phyloP scores from a whole-genome alignment of 1,140 invertebrate genomes.

The Drosophila orosa region DNA sequence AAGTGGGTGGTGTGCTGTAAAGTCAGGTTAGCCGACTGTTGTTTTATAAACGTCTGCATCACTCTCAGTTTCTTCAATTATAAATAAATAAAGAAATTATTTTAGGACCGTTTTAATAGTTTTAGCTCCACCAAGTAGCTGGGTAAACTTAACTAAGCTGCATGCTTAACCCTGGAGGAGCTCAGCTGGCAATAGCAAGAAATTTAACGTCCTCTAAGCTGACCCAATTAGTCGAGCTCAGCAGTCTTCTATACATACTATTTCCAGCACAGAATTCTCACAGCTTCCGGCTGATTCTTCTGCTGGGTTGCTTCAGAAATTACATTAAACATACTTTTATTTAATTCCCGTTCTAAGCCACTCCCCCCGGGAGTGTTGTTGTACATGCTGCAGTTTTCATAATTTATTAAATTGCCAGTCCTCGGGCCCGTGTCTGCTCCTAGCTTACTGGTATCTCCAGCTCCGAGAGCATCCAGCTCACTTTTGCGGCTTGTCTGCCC shows the following conservation, averaged over 20 bases:
- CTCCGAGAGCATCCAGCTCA: constrained; percentile 25
- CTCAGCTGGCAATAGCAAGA: background rate
- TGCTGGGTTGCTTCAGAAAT: constrained; percentile 45
- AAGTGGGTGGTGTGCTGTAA: background rate
- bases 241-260: background rate
- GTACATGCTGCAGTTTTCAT: constrained; percentile 62
- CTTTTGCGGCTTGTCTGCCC: constrained; percentile 49
- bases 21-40: background rate
- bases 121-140: background rate
- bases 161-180: background rate
- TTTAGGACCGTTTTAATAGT: background rate
- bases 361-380: constrained; percentile 16
- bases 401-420: constrained; percentile 61
- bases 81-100: background rate
- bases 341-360: constrained; percentile 65
- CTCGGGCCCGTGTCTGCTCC: constrained; percentile 4
- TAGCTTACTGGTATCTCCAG: constrained; percentile 26
- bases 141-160: background rate
- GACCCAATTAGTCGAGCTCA: constrained; percentile 39
- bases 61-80: constrained; percentile 5
- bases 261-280: constrained; percentile 1
- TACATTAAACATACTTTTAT: constrained; percentile 80
- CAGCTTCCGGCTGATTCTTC: constrained; percentile 47
- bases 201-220: constrained; percentile 5
- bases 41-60: background rate